phyloP scores from a whole-genome alignment of 1,140 invertebrate species.

The Brevipalpus yothersi region DNA sequence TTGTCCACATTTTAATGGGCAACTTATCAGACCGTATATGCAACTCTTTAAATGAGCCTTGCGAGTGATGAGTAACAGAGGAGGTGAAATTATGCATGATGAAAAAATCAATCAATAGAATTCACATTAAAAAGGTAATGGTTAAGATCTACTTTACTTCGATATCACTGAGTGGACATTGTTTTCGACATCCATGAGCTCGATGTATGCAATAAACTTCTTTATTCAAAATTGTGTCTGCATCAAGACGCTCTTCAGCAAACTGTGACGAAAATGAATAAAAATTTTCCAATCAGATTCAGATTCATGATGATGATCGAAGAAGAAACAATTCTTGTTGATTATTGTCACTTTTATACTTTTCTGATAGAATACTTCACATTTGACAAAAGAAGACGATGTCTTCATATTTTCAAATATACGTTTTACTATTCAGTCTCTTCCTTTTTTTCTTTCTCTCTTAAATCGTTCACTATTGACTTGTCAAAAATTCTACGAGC shows the following conservation, averaged over 20 bases:
- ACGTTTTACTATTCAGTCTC: no score
- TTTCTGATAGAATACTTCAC: no score
- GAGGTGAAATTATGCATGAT: no score
- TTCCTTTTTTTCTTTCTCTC: no score
- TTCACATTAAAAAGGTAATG: not conserved
- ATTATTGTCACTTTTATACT: no score
- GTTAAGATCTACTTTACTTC: not conserved
- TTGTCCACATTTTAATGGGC: conserved; percentile 7
- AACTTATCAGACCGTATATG: conserved; percentile 5
- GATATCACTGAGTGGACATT: not conserved
- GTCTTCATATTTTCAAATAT: no score
- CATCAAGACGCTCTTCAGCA: not conserved
- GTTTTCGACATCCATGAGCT: conserved; percentile 4
- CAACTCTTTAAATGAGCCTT: conserved; percentile 5
- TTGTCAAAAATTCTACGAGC: no score
- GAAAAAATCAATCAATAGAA: not conserved
- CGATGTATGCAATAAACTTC: conserved; percentile 7
- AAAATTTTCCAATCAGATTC: no score
- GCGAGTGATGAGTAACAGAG: not conserved
- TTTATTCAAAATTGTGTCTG: conserved; percentile 2
- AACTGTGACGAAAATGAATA: not conserved
- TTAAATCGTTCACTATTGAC: no score
- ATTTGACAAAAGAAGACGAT: no score
- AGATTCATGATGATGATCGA: no score
- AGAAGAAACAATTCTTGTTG: no score